A percentile compares a stretch with the other conserved stretches of the same genome.
Evolutionary conservation across 2,797 vertebrate species (phyloP).

Genomic region (Acanthornis magna): DNA sequence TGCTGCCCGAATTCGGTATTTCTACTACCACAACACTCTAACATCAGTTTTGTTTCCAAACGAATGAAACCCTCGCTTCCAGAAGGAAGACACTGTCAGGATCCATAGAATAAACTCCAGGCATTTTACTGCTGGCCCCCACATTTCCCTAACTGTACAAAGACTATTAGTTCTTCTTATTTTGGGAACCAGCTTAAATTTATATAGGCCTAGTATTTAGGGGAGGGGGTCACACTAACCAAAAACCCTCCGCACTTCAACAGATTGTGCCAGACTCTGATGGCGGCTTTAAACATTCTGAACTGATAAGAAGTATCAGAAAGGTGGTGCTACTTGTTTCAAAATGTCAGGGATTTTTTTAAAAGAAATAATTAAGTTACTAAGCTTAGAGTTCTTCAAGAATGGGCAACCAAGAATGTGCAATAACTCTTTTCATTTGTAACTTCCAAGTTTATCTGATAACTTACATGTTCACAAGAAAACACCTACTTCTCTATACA

Average conservation of each 20-base stretch:
- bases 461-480: background rate
- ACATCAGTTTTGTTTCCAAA: background rate
- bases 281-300: background rate
- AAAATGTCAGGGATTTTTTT: background rate
- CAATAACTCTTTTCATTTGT: background rate
- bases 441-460: background rate
- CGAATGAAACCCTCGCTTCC: background rate
- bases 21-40: rapidly evolving
- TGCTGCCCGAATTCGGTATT: background rate
- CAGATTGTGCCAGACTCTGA: background rate
- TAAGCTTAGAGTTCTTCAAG: background rate
- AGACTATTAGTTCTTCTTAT: background rate
- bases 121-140: background rate
- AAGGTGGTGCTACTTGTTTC: background rate
- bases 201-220: background rate
- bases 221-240: rapidly evolving
- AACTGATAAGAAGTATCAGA: background rate
- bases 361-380: background rate
- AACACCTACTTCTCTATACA: background rate
- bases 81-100: background rate
- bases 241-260: background rate
- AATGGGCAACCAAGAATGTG: background rate
- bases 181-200: background rate
- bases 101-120: background rate
- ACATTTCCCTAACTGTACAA: background rate